These are phyloP conservation scores for Rhabdophis nuchalis DNA, from an alignment of 2,797 vertebrate genomes.

Conservation along the genomic window DNA sequence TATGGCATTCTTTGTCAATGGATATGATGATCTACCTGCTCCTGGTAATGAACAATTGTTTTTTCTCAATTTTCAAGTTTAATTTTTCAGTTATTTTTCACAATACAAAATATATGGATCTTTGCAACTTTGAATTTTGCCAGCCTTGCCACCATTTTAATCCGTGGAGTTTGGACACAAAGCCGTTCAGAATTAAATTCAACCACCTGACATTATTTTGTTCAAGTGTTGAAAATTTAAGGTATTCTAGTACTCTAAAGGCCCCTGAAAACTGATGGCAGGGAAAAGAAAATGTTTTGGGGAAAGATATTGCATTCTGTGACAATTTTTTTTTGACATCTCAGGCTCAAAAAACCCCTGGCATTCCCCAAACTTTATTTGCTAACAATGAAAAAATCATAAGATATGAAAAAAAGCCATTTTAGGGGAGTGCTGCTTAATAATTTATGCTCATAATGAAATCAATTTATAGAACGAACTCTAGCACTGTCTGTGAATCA, in stretches of 20 bases:
- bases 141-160: neutral
- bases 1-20: neutral
- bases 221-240: neutral
- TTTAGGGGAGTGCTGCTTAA: neutral
- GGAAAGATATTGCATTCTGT: neutral
- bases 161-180: neutral
- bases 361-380: neutral
- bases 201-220: neutral
- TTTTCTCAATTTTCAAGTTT: neutral
- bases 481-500: neutral
- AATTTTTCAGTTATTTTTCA: neutral
- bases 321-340: neutral
- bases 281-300: neutral
- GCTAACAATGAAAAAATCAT: neutral
- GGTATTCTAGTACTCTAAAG: neutral
- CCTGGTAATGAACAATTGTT: neutral
- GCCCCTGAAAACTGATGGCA: neutral
- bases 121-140: neutral
- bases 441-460: neutral
- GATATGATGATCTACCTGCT: neutral
- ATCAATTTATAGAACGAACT: neutral
- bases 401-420: neutral
- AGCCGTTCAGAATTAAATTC: neutral
- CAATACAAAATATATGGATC: neutral
- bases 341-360: neutral